Evolutionary conservation across 1,140 invertebrate species (phyloP), one percentile per base, ranked within the genome.

Genomic region (Uloborus diversus): DNA sequence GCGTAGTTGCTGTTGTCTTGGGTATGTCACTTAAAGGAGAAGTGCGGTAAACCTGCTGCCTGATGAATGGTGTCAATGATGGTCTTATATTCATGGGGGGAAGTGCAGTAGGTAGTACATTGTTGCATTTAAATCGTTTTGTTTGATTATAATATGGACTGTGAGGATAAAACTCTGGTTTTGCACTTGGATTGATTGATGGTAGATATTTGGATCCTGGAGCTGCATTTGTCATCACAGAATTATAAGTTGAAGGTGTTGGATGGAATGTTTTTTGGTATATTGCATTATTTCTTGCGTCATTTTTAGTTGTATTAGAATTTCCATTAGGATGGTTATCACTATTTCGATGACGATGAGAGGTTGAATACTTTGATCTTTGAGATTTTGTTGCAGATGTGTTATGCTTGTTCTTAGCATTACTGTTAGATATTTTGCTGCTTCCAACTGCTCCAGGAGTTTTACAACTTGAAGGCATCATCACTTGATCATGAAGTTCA

Each of bases 391-490:
- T 27, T 13, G 32, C 20, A 53, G 32, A 47, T 2, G 61, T 3
- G 17, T 25, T 32, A 23, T 79, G 64, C 37, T 79, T 79, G 27
- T 35, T 69, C 62, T 79, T 79, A 30, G 47, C 37, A 61, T 35
- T 69, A 69, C 61, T 68, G 9, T 49, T 61, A 28, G 76, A 65
- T 49, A 79, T 37, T 61, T 69, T 79, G 17, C 76, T 37, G n/a
- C 64, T 61, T 25, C 76, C 76, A 28, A 78, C 49, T 4, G 65
- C 53, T 23, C 76, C 76, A 4, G 76, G 76, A 9, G 62, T 79
- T 47, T 69, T 79, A 53, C 76, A 79, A 14, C 51, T 69, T 5
- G 76, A 79, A 25, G 76, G 76, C 64, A 79, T 69, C 53, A 79
- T 69, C 9, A 79, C 76, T 61, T 69, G 68, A 42, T 79, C 76